Base-by-base conservation (phyloP, 1,140 invertebrate genomes). In the Rhagoletis pomonella region DNA sequence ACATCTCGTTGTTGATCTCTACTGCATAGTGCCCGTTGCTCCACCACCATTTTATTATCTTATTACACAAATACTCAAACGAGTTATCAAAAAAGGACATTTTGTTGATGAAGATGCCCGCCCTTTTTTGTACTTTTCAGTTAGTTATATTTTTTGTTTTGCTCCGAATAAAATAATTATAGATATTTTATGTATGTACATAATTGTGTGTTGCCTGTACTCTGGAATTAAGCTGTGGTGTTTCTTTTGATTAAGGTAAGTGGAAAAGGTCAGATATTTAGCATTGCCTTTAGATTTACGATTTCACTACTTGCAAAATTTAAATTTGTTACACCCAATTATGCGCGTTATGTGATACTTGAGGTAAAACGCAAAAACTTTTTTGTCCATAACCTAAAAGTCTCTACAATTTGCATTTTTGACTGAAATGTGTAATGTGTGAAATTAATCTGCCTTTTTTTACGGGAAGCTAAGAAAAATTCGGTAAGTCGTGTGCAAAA, bases 81-180 rank as follows among this genome's bases (percentile, higher is more conserved):
- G 65, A 69, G 67, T 73, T 17, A 73, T 73, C 3, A 17, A 73
- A 44, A 5, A 73, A 73, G 42, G 42, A 73, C 42, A 73, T 42
- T 44, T 42, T 14, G 7, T 67, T 67, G 64, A 10, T 29, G 1
- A 29, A 29, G 29, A 1, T 19, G 3, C 39, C 39, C 64, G 14
- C 44, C 44, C 42, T 73, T 4, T 73, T 73, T 44, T 12, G 39
- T 47, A 73, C 44, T 29, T 39, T 47, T 47, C 4, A 47, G 17
- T 4, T 4, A 4, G 17, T 62, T 12, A 9, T 62, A 55, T 55
- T 55, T 55, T 10, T 55, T 55, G 50, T 55, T 55, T 55, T 55
- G 50, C 10, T 55, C 5, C 50, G 10, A 2, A 55, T 5, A 55
- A 55, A 62, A 17, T 62, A 62, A 62, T 62, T 62, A 62, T 17